Evolutionary conservation across 30 jellyfish, hydroid and myxozoan species (phyloP).

Genomic region (Haliclystus octoradiatus): DNA sequence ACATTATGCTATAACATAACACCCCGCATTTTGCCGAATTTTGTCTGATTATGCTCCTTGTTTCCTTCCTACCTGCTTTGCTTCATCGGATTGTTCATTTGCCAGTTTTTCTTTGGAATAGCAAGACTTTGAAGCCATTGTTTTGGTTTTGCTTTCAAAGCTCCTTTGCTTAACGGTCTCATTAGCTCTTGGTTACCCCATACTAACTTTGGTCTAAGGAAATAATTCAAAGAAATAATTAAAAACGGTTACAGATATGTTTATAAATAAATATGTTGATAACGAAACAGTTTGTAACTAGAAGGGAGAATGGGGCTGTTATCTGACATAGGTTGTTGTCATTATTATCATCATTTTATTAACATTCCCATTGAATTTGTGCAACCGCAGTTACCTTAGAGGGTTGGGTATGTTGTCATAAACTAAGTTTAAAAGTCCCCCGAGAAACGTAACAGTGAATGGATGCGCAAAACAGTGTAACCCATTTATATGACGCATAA

Average conservation of each 20-base stretch:
- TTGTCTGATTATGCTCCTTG: too few relatives aligned
- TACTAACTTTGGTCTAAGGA: conserved; percentile 52
- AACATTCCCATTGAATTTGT: not conserved
- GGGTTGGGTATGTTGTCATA: too few relatives aligned
- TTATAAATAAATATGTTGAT: not conserved
- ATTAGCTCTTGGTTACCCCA: conserved; percentile 97
- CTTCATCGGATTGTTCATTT: conserved; percentile 50
- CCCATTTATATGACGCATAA: too few relatives aligned
- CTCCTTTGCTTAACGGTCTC: conserved; percentile 78
- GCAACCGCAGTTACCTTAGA: too few relatives aligned
- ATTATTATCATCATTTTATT: not conserved
- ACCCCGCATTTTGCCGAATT: too few relatives aligned
- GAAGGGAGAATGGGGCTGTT: not conserved
- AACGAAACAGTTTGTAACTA: not conserved
- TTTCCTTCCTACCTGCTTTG: conserved; percentile 53
- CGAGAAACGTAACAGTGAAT: too few relatives aligned
- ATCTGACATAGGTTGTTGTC: not conserved
- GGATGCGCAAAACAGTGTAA: too few relatives aligned
- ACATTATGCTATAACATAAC: too few relatives aligned
- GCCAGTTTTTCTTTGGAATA: conserved; percentile 49
- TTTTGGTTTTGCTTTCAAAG: conserved; percentile 59
- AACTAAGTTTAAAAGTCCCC: too few relatives aligned
- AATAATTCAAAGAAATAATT: not conserved
- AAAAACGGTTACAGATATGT: not conserved
- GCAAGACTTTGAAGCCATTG: conserved; percentile 45